A percentile compares a stretch with the other conserved stretches of the same genome.
These are phyloP conservation scores for Graphium colonna DNA, from an alignment of 2,888 invertebrate species.

Conservation along the genomic window DNA sequence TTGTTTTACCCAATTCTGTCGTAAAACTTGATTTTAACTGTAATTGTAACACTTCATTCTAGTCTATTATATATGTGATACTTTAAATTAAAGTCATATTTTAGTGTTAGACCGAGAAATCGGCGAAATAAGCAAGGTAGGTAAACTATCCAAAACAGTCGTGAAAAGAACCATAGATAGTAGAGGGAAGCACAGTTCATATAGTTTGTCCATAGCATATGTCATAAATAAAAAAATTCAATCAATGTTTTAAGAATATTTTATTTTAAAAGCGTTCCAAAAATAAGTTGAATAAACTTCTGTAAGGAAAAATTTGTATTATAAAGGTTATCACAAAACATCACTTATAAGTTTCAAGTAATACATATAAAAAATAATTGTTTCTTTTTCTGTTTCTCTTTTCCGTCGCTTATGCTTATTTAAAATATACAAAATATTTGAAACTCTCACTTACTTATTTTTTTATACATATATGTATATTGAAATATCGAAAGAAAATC, in stretches of 20 bases:
- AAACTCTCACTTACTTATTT: too few relatives aligned
- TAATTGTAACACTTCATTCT: conserved; percentile 58
- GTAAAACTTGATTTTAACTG: conserved; percentile 44
- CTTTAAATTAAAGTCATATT: conserved; percentile 59
- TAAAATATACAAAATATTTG: too few relatives aligned
- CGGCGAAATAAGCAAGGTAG: conserved; percentile 74
- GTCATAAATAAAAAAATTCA: conserved; percentile 18
- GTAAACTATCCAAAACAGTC: conserved; percentile 79
- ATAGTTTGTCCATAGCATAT: conserved; percentile 25
- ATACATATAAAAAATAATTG: too few relatives aligned
- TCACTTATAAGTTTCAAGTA: too few relatives aligned
- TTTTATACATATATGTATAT: too few relatives aligned
- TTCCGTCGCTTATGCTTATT: too few relatives aligned
- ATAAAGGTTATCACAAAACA: too few relatives aligned
- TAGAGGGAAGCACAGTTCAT: conserved; percentile 28
- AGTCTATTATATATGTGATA: conserved; percentile 44
- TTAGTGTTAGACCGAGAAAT: conserved; percentile 63
- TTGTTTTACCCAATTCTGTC: conserved; percentile 48
- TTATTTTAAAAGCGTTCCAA: too few relatives aligned
- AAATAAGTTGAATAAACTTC: too few relatives aligned
- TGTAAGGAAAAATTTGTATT: too few relatives aligned
- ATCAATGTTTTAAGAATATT: neutral
- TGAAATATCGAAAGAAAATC: too few relatives aligned
- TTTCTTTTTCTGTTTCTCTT: too few relatives aligned
- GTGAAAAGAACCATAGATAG: conserved; percentile 75